Percentiles rank a stretch among this genome's conserved stretches.
Evolutionary conservation across 2,797 vertebrate genomes (phyloP).

Genomic region (Okamejei kenojei): DNA sequence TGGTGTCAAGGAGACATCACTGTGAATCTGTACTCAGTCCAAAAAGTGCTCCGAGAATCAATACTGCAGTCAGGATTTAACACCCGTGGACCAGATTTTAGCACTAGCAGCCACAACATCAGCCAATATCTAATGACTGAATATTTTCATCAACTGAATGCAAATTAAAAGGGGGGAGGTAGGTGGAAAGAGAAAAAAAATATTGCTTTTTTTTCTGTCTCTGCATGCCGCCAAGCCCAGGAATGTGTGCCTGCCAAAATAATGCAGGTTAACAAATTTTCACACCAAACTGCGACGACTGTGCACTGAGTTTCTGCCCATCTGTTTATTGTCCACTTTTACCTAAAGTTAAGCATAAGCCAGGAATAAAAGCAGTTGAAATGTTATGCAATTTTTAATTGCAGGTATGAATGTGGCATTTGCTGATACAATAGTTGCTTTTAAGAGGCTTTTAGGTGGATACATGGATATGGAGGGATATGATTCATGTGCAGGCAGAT

Average conservation of each 20-base stretch:
- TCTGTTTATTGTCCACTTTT: neutral
- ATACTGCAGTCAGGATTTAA: constrained; percentile 38
- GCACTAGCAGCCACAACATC: neutral
- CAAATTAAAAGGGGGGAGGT: neutral
- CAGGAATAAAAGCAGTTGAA: neutral
- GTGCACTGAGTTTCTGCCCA: neutral
- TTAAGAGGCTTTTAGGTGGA: too few species aligned
- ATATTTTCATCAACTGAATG: neutral
- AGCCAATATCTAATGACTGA: constrained; percentile 25
- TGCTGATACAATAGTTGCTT: too few species aligned
- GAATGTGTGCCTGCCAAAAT: neutral
- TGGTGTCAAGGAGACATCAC: constrained; percentile 46
- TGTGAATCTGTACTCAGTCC: constrained; percentile 42
- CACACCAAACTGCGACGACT: neutral
- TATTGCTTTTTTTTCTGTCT: neutral
- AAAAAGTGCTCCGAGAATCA: constrained; percentile 40
- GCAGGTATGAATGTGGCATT: too few species aligned
- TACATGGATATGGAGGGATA: too few species aligned
- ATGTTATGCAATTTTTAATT: neutral
- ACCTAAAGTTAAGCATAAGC: neutral
- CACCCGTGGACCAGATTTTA: constrained; percentile 39
- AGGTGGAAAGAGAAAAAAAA: neutral
- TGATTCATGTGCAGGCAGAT: too few species aligned
- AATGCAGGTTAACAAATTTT: neutral
- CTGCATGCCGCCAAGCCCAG: neutral